These are phyloP conservation scores for Phallusia fumigata DNA, from an alignment of 23 tunicate species.

Conservation along the genomic window DNA sequence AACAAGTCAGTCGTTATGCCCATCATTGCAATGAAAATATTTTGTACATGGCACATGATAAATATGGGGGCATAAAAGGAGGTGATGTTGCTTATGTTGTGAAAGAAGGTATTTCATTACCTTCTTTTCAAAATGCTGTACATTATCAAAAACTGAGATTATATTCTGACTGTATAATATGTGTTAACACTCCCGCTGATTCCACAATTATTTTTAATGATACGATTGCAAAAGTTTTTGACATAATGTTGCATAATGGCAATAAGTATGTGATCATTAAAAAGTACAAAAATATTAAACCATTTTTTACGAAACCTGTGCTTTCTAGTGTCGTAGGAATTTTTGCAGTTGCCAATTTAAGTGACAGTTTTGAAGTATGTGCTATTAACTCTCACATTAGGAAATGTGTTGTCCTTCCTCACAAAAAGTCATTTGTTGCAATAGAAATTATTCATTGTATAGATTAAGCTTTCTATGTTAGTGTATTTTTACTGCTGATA, in stretches of 20 bases:
- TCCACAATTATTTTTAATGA: not conserved
- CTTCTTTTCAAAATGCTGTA: not conserved
- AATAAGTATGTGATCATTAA: not conserved
- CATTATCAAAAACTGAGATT: not conserved
- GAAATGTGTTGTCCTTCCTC: not conserved
- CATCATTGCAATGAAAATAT: slow-evolving; percentile 1
- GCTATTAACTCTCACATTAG: not conserved
- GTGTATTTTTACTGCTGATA: too few species aligned
- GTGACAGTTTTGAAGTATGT: not conserved
- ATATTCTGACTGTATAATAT: not conserved
- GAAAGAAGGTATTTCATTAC: not conserved
- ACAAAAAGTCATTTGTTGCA: not conserved
- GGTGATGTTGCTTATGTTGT: not conserved
- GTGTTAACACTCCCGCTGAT: not conserved
- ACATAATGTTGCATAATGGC: not conserved
- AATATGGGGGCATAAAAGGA: too few species aligned
- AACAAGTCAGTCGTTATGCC: not conserved
- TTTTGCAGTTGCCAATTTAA: not conserved
- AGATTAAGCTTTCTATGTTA: too few species aligned
- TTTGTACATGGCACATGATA: not conserved
- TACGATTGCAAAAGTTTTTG: not conserved
- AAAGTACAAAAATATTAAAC: not conserved
- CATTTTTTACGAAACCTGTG: not conserved
- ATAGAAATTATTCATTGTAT: not conserved
- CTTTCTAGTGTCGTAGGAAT: not conserved